Conservation (phyloP, 1,140 invertebrate genomes). For the Drosophila tani region DNA sequence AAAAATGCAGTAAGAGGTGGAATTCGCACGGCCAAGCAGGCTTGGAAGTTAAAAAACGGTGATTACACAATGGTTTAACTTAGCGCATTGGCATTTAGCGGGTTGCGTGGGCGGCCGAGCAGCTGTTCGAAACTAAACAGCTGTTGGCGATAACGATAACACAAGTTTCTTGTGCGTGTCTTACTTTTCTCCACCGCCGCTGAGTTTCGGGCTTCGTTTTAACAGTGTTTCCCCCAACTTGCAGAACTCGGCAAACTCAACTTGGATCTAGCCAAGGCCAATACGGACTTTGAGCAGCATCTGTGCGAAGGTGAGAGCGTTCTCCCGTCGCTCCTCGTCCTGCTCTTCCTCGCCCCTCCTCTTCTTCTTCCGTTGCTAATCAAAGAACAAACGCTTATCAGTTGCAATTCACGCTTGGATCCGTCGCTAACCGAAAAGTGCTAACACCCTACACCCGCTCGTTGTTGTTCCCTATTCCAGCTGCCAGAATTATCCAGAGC, state of each 20-base stretch:
- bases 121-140: conserved; percentile 35
- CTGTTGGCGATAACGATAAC: too few relatives aligned
- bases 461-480: conserved; percentile 42
- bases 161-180: too few relatives aligned
- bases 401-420: conserved; percentile 41
- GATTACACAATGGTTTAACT: conserved; percentile 52
- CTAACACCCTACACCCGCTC: conserved; percentile 13
- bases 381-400: conserved; percentile 57
- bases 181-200: conserved; percentile 27
- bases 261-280: conserved; percentile 76
- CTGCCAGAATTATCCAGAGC: conserved; percentile 49
- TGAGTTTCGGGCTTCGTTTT: conserved; percentile 17
- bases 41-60: conserved; percentile 81
- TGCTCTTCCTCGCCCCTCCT: background rate
- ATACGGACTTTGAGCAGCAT: conserved; percentile 80
- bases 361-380: conserved; percentile 18
- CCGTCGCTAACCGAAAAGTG: conserved; percentile 30
- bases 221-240: conserved; percentile 38
- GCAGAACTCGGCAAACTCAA: conserved; percentile 79
- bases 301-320: conserved; percentile 76
- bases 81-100: conserved; percentile 23
- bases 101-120: conserved; percentile 22
- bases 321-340: conserved; percentile 1
- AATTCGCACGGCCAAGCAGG: conserved; percentile 74
- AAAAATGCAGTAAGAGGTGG: conserved; percentile 76